These are phyloP conservation scores for Bryconaethiops microstoma DNA, from an alignment of 2,797 vertebrate species.

Conservation along the genomic window DNA sequence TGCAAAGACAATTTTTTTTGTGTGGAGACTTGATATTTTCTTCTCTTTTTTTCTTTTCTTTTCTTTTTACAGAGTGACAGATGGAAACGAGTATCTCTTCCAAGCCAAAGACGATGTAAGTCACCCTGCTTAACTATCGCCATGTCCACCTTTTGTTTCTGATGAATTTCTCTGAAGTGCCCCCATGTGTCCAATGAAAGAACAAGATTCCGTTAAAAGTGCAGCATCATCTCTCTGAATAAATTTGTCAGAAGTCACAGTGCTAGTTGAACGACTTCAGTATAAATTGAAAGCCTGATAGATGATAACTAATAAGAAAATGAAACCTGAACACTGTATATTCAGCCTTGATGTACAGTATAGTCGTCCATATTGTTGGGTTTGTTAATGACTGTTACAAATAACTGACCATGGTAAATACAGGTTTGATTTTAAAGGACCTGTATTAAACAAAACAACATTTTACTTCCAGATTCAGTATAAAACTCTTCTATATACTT, in stretches of 20 bases:
- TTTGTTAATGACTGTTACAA: no score
- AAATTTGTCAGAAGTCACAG: no score
- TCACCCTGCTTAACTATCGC: constrained; percentile 45
- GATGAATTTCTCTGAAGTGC: not conserved
- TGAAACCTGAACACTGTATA: no score
- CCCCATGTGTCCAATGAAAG: not conserved
- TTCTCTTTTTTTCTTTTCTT: constrained; percentile 44
- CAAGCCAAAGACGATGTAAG: constrained; percentile 99
- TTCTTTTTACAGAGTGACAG: constrained; percentile 83
- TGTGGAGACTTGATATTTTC: not conserved
- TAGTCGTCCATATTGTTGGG: not conserved
- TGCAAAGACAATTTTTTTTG: no score
- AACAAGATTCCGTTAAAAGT: not conserved
- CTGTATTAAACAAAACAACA: no score
- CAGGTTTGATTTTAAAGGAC: no score
- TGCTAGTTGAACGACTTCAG: no score
- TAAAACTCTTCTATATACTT: no score
- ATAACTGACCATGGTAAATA: no score
- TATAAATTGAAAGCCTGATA: not conserved
- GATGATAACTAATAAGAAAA: not conserved
- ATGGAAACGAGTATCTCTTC: constrained; percentile 99
- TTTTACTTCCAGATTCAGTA: no score
- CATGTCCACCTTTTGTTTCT: not conserved
- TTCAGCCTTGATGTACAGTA: not conserved
- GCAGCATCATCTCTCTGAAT: not conserved